phyloP scores from a whole-genome alignment of 2,113 vertebrate genomes.

The Leiothrix lutea region DNA sequence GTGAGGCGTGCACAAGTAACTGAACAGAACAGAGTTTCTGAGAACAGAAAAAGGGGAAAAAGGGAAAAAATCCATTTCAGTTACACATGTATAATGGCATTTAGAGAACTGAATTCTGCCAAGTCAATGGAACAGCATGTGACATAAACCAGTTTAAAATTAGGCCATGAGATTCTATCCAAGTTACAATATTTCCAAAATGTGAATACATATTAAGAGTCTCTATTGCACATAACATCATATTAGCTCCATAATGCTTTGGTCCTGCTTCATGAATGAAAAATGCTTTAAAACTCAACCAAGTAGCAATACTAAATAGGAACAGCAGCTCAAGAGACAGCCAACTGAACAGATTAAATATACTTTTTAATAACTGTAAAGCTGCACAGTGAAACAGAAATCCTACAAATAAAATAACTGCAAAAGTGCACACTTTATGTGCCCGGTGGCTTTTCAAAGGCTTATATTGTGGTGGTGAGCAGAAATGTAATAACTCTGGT shows the following conservation, averaged over 20 bases:
- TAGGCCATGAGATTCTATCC: background rate
- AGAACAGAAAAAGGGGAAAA: background rate
- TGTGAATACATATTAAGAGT: background rate
- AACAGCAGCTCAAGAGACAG: background rate
- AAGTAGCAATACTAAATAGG: background rate
- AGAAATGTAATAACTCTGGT: background rate
- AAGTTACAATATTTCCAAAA: conserved; percentile 7
- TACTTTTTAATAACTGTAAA: conserved; percentile 9
- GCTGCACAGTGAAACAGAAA: background rate
- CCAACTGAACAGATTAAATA: background rate
- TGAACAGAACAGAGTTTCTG: too few relatives aligned
- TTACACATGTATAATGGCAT: background rate
- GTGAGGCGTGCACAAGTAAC: background rate
- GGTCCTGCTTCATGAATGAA: conserved; percentile 6
- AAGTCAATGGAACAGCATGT: background rate
- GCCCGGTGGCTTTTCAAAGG: background rate
- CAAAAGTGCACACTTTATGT: background rate
- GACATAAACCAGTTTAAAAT: conserved; percentile 23
- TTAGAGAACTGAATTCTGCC: background rate
- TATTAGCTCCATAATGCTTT: background rate
- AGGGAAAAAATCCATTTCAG: background rate
- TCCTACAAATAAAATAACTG: background rate
- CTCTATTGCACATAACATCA: background rate
- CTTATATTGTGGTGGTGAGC: background rate
- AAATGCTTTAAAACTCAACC: conserved; percentile 29